Base-by-base conservation (phyloP, 2,113 vertebrate genomes). In the Propithecus coquereli region DNA sequence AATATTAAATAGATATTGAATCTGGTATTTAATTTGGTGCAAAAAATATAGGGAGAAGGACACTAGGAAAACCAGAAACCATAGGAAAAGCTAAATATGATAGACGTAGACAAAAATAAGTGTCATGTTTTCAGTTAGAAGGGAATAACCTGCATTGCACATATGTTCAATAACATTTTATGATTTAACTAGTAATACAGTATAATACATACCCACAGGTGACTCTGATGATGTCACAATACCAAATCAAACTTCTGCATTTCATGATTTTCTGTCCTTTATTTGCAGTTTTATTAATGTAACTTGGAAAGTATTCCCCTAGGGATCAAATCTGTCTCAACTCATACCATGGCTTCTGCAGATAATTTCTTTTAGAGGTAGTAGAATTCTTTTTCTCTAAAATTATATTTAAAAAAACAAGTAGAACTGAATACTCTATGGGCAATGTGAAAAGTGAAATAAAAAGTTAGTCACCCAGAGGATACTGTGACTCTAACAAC, bases 211-310 rank as follows among this genome's bases (percentile, higher is more conserved):
- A 63, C 20, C 54, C 40, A 27, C 11, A 32, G 43, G 5, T 87
- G 32, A 43, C 16, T 61, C 9, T 23, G 6, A 50, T 68, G 34
- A 82, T 91, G 37, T 65, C 45, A 13, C 43, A 70, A 3, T 54
- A 45, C 25, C 27, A 84, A 71, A 52, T 70, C 18, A 30, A 68
- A 73, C 54, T 63, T 90, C 70, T 63, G 8, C 16, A 12, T 90
- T 90, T 91, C 27, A 57, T 74, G 40, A 40, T 34, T 43, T 83
- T 90, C 40, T 94, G 13, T 16, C 25, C 76, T 95, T 94, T 68
- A 77, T 43, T 65, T 82, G 40, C 9, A 83, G 22, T 95, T 88
- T 96, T 81, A 94, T 84, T 92, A 80, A 34, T n/a, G 10, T 74
- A 84, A 90, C 40, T 96, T 65, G 2, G 43, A 61, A 94, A 77